A percentile compares a stretch with the other conserved stretches of the same genome.
Evolutionary conservation across 2,888 invertebrate species (phyloP).

Genomic region (Drosophila colorata): DNA sequence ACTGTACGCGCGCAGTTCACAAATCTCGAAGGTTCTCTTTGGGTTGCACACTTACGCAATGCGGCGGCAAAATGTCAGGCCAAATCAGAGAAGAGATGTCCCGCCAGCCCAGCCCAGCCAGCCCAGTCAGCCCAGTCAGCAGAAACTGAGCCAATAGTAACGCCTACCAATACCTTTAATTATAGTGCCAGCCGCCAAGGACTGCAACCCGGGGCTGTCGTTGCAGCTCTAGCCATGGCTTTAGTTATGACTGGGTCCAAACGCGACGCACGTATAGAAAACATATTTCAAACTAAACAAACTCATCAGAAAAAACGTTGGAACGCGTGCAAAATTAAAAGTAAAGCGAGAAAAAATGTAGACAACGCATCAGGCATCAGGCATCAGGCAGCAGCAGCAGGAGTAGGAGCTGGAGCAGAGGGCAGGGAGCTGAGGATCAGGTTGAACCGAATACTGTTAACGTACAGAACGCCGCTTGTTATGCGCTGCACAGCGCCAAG

Average conservation of each 20-base stretch:
- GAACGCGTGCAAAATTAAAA: conserved; percentile 78
- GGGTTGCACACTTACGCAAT: conserved; percentile 63
- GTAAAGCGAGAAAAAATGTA: conserved; percentile 68
- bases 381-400: neutral
- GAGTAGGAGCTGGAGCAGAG: neutral
- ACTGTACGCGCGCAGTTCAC: conserved; percentile 58
- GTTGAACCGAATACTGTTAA: conserved; percentile 22
- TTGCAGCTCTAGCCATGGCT: conserved; percentile 1
- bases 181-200: conserved; percentile 66
- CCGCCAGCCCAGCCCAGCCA: conserved; percentile 16
- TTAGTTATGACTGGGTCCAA: conserved; percentile 38
- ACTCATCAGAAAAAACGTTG: conserved; percentile 71
- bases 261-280: conserved; percentile 81
- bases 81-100: conserved; percentile 46
- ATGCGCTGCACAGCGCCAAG: conserved; percentile 52
- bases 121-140: conserved; percentile 16
- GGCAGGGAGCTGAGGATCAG: conserved; percentile 9
- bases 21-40: conserved; percentile 45
- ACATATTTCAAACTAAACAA: conserved; percentile 81
- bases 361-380: conserved; percentile 40
- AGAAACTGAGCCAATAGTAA: conserved; percentile 76
- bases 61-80: conserved; percentile 50
- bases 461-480: conserved; percentile 52
- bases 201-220: conserved; percentile 34
- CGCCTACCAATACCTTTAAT: conserved; percentile 80